Evolutionary conservation across 2,113 vertebrate species (phyloP).

Genomic region (Candoia aspera): DNA sequence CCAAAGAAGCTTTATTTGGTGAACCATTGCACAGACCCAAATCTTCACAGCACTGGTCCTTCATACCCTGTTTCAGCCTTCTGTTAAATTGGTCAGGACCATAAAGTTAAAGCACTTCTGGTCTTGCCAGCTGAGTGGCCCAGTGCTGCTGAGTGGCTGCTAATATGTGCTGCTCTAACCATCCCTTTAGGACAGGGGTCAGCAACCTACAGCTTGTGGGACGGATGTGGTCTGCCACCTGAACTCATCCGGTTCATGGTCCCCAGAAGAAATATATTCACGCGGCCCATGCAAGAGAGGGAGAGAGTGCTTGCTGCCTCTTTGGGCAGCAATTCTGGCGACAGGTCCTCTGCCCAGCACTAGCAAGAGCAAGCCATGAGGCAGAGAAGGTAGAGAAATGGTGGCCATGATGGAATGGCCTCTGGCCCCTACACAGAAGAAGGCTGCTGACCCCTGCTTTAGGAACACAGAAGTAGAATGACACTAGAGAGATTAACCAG

Average conservation of each 20-base stretch:
- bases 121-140: not conserved
- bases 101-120: not conserved
- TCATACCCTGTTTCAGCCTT: not conserved
- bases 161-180: not conserved
- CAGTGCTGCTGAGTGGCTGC: not conserved
- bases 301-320: not conserved
- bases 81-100: not conserved
- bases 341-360: not conserved
- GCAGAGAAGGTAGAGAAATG: not conserved
- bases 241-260: not conserved
- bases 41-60: not conserved
- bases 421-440: not conserved
- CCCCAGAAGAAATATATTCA: not conserved
- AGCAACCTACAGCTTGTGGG: not conserved
- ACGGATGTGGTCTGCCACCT: not conserved
- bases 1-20: not conserved
- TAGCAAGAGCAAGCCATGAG: not conserved
- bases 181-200: not conserved
- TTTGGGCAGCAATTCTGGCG: not conserved
- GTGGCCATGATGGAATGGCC: not conserved
- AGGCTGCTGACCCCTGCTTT: not conserved
- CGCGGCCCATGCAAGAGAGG: not conserved
- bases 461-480: not conserved
- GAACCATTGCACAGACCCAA: not conserved
- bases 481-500: not conserved